A percentile compares a stretch with the other conserved stretches of the same genome.
phyloP scores from a whole-genome alignment of 35 echinoderm and acorn worm species.

The Lytechinus pictus region DNA sequence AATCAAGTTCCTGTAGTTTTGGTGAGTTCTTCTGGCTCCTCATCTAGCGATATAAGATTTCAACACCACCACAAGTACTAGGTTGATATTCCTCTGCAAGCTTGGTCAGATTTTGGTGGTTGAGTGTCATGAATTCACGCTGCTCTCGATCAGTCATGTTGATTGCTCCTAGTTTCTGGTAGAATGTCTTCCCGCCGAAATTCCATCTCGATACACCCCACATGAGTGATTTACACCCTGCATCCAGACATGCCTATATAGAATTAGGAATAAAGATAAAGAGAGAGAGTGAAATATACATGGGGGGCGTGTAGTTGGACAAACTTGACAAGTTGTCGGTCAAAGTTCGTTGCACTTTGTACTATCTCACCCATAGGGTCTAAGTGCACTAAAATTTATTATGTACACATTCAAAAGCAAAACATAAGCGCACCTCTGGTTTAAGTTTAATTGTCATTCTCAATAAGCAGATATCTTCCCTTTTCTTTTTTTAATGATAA shows the following conservation, averaged over 20 bases:
- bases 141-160: constrained; percentile 21
- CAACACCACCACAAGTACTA: not conserved
- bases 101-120: not conserved
- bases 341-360: too few species aligned
- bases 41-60: not conserved
- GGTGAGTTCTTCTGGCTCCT: not conserved
- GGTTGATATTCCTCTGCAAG: not conserved
- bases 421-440: too few species aligned
- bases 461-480: too few species aligned
- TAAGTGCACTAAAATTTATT: too few species aligned
- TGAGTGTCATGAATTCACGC: constrained; percentile 41
- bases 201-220: constrained; percentile 43
- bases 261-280: too few species aligned
- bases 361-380: too few species aligned
- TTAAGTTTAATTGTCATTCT: too few species aligned
- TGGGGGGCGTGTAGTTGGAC: too few species aligned
- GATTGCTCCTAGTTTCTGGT: constrained; percentile 35
- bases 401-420: too few species aligned
- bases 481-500: too few species aligned
- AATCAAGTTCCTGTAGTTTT: not conserved
- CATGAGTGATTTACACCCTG: constrained; percentile 8
- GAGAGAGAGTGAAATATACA: too few species aligned
- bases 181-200: constrained; percentile 26
- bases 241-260: constrained; percentile 1
- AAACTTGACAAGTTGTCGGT: too few species aligned